Evolutionary conservation across 2,113 vertebrate species (phyloP).

Genomic region (Oenanthe oenanthe): DNA sequence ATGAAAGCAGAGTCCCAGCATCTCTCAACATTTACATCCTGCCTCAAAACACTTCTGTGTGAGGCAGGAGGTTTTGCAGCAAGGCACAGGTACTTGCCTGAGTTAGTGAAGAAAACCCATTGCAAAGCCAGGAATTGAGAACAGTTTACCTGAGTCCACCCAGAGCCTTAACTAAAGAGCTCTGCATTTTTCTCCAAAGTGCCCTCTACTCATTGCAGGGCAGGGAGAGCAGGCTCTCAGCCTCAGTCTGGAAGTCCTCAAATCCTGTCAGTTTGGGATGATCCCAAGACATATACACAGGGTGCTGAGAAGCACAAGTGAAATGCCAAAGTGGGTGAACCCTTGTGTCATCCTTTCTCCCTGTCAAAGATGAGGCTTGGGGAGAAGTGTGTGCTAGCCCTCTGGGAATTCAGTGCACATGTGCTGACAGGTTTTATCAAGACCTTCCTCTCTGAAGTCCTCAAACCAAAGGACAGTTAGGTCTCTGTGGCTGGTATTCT

Average conservation of each 20-base stretch:
- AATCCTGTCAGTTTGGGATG: background rate
- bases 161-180: background rate
- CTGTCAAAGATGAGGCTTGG: background rate
- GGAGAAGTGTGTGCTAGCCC: background rate
- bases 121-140: background rate
- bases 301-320: background rate
- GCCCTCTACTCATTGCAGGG: background rate
- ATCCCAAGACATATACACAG: background rate
- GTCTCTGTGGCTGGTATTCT: background rate
- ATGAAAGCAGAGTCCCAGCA: background rate
- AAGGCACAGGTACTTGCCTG: background rate
- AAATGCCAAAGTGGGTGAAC: background rate
- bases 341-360: background rate
- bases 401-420: background rate
- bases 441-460: background rate
- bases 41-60: background rate
- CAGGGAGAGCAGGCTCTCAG: background rate
- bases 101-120: background rate
- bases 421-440: background rate
- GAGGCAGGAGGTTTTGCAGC: background rate
- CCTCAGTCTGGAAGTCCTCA: background rate
- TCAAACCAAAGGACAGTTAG: background rate
- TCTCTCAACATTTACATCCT: background rate
- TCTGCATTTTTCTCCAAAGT: background rate
- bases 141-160: background rate